Percentiles rank a stretch among this genome's conserved stretches.
Evolutionary conservation across 53 echinoderm and acorn worm species (phyloP).

Genomic region (Paracentrotus lividus): DNA sequence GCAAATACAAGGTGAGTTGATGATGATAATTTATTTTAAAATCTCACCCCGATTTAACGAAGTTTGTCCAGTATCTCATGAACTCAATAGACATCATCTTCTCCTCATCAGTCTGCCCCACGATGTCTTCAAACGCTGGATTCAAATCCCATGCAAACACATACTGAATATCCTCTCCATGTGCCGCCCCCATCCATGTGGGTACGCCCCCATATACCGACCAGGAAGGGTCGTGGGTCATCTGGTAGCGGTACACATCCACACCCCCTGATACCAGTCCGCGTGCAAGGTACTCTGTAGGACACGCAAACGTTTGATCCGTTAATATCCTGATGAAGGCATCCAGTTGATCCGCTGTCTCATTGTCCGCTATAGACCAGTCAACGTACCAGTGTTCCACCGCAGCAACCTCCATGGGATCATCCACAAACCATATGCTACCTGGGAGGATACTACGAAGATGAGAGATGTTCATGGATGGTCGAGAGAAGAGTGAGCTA

Average conservation of each 20-base stretch:
- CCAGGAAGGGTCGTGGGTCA: slow-evolving; percentile 82
- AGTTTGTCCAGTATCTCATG: slow-evolving; percentile 85
- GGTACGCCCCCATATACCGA: slow-evolving; percentile 73
- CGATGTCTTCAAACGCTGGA: slow-evolving; percentile 38
- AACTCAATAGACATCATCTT: slow-evolving; percentile 71
- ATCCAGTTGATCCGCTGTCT: slow-evolving; percentile 71
- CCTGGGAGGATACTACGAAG: slow-evolving; percentile 42
- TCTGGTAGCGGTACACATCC: slow-evolving; percentile 77
- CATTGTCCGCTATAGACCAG: slow-evolving; percentile 73
- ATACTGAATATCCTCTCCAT: slow-evolving; percentile 83
- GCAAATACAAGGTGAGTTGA: too few relatives aligned
- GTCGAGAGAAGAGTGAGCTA: slow-evolving; percentile 22
- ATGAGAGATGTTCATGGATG: slow-evolving; percentile 56
- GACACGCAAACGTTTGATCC: slow-evolving; percentile 82
- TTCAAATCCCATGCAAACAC: slow-evolving; percentile 82
- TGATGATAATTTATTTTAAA: background rate
- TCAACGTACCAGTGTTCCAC: slow-evolving; percentile 84
- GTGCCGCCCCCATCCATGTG: slow-evolving; percentile 80
- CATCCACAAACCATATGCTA: slow-evolving; percentile 59
- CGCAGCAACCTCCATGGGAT: slow-evolving; percentile 67
- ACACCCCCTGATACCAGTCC: slow-evolving; percentile 41
- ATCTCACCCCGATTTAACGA: slow-evolving; percentile 77
- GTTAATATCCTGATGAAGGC: slow-evolving; percentile 72
- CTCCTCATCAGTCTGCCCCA: slow-evolving; percentile 73
- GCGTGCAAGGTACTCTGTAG: slow-evolving; percentile 66